A percentile compares a stretch with the other conserved stretches of the same genome.
Evolutionary conservation across 2,113 vertebrate species (phyloP).

Genomic region (Rynchops niger): DNA sequence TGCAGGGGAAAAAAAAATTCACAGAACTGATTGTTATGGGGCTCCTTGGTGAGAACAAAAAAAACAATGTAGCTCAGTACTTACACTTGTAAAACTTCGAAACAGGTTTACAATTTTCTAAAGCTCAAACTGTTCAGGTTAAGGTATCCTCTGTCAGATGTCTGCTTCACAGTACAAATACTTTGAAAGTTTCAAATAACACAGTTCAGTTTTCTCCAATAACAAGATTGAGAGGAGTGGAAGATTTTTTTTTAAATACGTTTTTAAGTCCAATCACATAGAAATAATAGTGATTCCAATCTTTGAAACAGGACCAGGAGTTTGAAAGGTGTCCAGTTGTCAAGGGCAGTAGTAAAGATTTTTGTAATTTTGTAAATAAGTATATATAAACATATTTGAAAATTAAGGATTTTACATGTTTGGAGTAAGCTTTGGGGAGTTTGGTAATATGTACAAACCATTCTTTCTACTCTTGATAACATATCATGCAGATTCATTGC

Average conservation of each 20-base stretch:
- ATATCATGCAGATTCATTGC: background rate
- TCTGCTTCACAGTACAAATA: background rate
- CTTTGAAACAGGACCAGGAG: background rate
- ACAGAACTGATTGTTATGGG: background rate
- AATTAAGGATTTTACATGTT: background rate
- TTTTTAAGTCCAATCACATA: background rate
- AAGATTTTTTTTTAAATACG: background rate
- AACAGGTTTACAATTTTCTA: background rate
- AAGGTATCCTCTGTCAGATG: background rate
- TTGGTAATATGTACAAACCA: background rate
- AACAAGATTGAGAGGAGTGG: background rate
- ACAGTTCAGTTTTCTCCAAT: background rate
- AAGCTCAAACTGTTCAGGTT: background rate
- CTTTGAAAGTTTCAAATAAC: background rate
- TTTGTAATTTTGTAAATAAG: background rate
- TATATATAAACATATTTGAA: background rate
- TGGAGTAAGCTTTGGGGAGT: background rate
- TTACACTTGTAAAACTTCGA: background rate
- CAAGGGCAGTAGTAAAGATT: background rate
- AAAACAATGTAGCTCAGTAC: background rate
- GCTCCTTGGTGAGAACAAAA: background rate
- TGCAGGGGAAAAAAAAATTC: background rate
- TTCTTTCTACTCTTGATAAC: background rate
- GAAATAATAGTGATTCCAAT: background rate
- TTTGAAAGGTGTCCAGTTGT: background rate